Percentiles rank a stretch among this genome's conserved stretches.
phyloP scores from a whole-genome alignment of 2,797 vertebrate genomes.

The Lutjanus argentimaculatus region DNA sequence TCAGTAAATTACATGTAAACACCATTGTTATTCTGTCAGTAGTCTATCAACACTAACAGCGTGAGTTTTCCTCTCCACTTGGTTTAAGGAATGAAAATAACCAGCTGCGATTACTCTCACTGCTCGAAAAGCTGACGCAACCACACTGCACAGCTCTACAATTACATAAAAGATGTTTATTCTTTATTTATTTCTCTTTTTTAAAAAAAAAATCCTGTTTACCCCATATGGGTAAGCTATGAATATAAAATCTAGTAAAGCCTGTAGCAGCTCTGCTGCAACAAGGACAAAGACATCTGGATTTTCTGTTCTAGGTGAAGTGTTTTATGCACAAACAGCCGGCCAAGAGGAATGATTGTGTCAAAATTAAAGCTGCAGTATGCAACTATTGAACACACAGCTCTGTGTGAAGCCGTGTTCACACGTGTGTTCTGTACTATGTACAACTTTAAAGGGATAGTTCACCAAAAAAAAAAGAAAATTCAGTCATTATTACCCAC shows the following conservation, averaged over 20 bases:
- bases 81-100: slow-evolving; percentile 16
- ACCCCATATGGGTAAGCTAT: not conserved
- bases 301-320: not conserved
- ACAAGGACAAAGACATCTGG: not conserved
- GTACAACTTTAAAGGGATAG: too few relatives aligned
- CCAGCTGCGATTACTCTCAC: not conserved
- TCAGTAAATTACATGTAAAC: slow-evolving; percentile 22
- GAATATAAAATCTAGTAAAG: not conserved
- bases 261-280: not conserved
- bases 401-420: too few relatives aligned
- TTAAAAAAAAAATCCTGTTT: not conserved
- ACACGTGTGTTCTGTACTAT: too few relatives aligned
- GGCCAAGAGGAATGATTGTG: too few relatives aligned
- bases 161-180: not conserved
- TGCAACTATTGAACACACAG: too few relatives aligned
- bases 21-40: slow-evolving; percentile 12
- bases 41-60: slow-evolving; percentile 28
- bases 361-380: too few relatives aligned
- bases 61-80: slow-evolving; percentile 13
- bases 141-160: not conserved
- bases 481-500: too few relatives aligned
- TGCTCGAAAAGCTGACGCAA: not conserved
- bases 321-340: not conserved
- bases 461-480: too few relatives aligned
- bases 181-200: not conserved